A percentile compares a stretch with the other conserved stretches of the same genome.
Evolutionary conservation across 2,888 invertebrate genomes (phyloP).

Genomic region (Thumatha senex): DNA sequence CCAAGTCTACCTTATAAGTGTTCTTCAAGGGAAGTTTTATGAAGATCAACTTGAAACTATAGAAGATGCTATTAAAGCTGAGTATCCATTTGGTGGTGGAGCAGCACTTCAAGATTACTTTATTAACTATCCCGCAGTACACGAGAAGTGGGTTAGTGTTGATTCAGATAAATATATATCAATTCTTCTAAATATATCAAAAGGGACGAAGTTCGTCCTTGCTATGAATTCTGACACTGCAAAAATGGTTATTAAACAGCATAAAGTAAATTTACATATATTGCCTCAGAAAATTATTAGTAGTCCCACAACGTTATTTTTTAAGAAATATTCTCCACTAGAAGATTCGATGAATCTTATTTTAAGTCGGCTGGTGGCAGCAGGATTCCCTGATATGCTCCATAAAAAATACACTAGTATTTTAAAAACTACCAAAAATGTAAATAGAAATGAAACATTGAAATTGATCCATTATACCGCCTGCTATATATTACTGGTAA

Average conservation of each 20-base stretch:
- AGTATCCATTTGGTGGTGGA: slow-evolving; percentile 63
- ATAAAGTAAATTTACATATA: slow-evolving; percentile 47
- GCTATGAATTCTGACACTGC: slow-evolving; percentile 56
- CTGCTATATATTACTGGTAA: slow-evolving; percentile 56
- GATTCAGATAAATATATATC: slow-evolving; percentile 45
- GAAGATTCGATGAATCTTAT: slow-evolving; percentile 45
- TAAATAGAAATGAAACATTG: slow-evolving; percentile 42
- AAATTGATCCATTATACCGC: slow-evolving; percentile 59
- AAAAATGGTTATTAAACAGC: slow-evolving; percentile 39
- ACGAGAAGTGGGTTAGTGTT: slow-evolving; percentile 53
- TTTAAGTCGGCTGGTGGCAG: slow-evolving; percentile 51
- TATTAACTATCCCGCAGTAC: slow-evolving; percentile 50
- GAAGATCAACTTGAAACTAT: slow-evolving; percentile 50
- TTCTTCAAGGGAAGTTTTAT: slow-evolving; percentile 58
- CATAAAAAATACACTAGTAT: slow-evolving; percentile 43
- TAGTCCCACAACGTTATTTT: slow-evolving; percentile 59
- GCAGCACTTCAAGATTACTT: slow-evolving; percentile 60
- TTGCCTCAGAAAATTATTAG: slow-evolving; percentile 49
- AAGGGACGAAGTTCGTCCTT: slow-evolving; percentile 57
- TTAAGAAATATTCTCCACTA: slow-evolving; percentile 66
- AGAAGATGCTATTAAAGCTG: slow-evolving; percentile 53
- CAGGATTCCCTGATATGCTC: slow-evolving; percentile 56
- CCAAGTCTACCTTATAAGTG: slow-evolving; percentile 63
- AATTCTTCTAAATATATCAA: slow-evolving; percentile 44
- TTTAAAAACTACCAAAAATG: slow-evolving; percentile 6